Base-by-base conservation (phyloP, 2,888 invertebrate genomes). In the Pheosia gnoma region DNA sequence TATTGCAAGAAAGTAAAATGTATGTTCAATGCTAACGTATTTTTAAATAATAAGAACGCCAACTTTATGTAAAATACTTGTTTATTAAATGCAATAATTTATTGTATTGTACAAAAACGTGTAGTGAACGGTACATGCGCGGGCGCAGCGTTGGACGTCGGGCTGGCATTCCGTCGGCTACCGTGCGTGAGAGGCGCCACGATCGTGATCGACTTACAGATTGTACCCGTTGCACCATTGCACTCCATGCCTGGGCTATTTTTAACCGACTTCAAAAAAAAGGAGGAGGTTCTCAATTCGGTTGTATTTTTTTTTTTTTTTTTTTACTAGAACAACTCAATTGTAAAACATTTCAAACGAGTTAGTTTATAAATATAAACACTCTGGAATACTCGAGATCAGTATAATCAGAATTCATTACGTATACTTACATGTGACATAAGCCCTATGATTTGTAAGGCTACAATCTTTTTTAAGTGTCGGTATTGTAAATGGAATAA, bases 131-230 rank as follows among this genome's bases (percentile, higher is more conserved):
- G 74, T 74, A 74, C 67, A 25, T 57, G 57, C 45, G 57, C 57
- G 10, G 45, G 57, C 45, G 45, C 59, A 63, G 58, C 67, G 58
- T 55, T 66, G 65, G 69, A 68, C 66, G 73, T 66, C 66, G 58
- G 63, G 72, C 68, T 25, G 61, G 70, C 75, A 75, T 75, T 75
- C 75, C 70, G 59, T 25, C 54, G 59, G 64, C 62, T 59, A 56
- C 56, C 70, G 66, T 62, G 60, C 51, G 59, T 60, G 72, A 70
- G 67, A 56, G 54, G 56, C 45, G 59, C 61, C 62, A 58, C 66
- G 13, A 52, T 53, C 67, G 70, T 72, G 64, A 74, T 72, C 70
- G 67, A 65, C 70, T 70, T 65, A 71, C 70, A 69, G 75, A 75
- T 72, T 72, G 60, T 61, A 59, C 59, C 54, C 13, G 38, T 45